A percentile compares a stretch with the other conserved stretches of the same genome.
Evolutionary conservation across 2,888 invertebrate genomes (phyloP).

Genomic region (Nephrotoma flavescens): DNA sequence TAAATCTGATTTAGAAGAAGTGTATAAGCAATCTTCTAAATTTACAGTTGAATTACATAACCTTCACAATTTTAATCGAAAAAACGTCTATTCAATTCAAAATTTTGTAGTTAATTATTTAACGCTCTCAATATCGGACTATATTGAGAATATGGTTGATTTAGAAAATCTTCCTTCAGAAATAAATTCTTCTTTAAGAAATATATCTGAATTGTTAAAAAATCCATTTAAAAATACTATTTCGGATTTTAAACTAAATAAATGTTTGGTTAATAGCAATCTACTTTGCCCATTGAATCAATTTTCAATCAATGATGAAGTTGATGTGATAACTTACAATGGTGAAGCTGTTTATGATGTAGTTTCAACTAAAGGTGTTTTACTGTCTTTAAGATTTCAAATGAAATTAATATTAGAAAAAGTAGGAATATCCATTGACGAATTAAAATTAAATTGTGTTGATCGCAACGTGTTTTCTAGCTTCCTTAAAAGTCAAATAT

Average conservation of each 20-base stretch:
- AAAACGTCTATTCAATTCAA: neutral
- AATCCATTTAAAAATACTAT: neutral
- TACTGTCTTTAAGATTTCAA: neutral
- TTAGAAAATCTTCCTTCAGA: no score
- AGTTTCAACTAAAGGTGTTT: neutral
- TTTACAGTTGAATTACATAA: neutral
- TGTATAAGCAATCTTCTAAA: neutral
- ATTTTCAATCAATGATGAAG: neutral
- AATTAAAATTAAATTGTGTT: neutral
- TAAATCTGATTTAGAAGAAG: conserved; percentile 1
- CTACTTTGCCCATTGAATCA: neutral
- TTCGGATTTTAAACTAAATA: neutral
- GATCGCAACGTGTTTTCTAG: neutral
- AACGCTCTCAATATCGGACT: no score
- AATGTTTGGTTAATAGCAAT: neutral
- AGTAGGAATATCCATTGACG: neutral
- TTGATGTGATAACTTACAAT: neutral
- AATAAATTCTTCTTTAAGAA: no score
- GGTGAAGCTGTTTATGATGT: neutral
- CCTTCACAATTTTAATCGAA: conserved; percentile 1
- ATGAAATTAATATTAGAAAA: conserved; percentile 3
- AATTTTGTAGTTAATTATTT: no score
- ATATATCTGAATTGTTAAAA: neutral
- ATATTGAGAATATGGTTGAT: no score
- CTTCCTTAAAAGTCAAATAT: neutral